phyloP scores from a whole-genome alignment of 2,113 vertebrate genomes.

The Cacatua alba region DNA sequence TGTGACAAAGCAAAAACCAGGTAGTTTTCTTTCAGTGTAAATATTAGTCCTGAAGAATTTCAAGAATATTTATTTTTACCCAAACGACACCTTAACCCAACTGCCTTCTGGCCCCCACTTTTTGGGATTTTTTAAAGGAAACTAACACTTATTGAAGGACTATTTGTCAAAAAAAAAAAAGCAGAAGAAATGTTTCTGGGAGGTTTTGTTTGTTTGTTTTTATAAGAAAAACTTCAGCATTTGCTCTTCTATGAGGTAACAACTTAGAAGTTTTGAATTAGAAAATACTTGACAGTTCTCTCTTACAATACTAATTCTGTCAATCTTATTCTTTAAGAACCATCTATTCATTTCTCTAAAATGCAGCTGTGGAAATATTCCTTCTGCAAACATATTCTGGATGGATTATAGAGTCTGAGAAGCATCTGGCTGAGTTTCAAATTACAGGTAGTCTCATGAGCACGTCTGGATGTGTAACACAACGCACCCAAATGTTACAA shows the following conservation, averaged over 20 bases:
- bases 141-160: background rate
- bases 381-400: background rate
- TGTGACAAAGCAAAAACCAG: background rate
- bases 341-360: background rate
- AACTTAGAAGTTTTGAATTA: accelerated
- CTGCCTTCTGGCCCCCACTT: background rate
- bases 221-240: background rate
- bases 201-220: background rate
- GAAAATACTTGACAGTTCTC: background rate
- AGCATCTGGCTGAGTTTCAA: background rate
- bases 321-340: background rate
- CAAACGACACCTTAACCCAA: background rate
- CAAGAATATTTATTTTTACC: background rate
- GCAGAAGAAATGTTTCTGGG: background rate
- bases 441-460: background rate
- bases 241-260: background rate
- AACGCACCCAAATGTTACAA: background rate
- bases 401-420: background rate
- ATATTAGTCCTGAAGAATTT: background rate
- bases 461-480: background rate
- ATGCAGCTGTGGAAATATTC: background rate
- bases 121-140: background rate
- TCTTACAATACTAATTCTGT: background rate
- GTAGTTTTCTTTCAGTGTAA: background rate
- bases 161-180: background rate